phyloP scores from a whole-genome alignment of 2,888 invertebrate species.

The Apotomis turbidana region DNA sequence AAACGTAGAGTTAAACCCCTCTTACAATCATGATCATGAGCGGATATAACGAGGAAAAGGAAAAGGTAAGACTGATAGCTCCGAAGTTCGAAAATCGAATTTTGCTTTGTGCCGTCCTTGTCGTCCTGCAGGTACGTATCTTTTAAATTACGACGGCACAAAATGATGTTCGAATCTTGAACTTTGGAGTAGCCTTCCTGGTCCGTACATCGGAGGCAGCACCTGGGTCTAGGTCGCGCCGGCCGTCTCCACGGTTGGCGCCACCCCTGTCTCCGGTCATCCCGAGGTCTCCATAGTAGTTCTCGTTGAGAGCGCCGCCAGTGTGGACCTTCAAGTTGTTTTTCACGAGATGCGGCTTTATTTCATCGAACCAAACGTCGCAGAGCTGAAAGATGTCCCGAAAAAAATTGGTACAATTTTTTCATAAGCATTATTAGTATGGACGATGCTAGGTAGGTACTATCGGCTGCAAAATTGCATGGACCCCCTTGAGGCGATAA shows the following conservation, averaged over 20 bases:
- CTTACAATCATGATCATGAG: too few species aligned
- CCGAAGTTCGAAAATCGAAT: too few species aligned
- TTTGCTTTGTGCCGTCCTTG: too few species aligned
- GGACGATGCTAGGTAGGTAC: too few species aligned
- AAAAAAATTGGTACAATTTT: not conserved
- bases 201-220: conserved; percentile 76
- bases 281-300: conserved; percentile 32
- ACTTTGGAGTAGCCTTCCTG: conserved; percentile 27
- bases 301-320: conserved; percentile 47
- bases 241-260: conserved; percentile 52
- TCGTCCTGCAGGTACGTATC: too few species aligned
- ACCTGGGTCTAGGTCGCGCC: conserved; percentile 72
- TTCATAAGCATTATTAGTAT: too few species aligned
- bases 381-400: conserved; percentile 64
- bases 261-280: conserved; percentile 36
- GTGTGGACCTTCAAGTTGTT: conserved; percentile 77
- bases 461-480: too few species aligned
- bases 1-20: too few species aligned
- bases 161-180: too few species aligned
- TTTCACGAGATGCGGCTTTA: conserved; percentile 72
- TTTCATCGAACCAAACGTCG: conserved; percentile 78
- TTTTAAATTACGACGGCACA: too few species aligned
- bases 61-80: not conserved
- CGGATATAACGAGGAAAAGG: too few species aligned
- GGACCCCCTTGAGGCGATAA: too few species aligned